These are phyloP conservation scores for Darevskia nairensis DNA, from an alignment of 2,797 vertebrate genomes.

Conservation along the genomic window DNA sequence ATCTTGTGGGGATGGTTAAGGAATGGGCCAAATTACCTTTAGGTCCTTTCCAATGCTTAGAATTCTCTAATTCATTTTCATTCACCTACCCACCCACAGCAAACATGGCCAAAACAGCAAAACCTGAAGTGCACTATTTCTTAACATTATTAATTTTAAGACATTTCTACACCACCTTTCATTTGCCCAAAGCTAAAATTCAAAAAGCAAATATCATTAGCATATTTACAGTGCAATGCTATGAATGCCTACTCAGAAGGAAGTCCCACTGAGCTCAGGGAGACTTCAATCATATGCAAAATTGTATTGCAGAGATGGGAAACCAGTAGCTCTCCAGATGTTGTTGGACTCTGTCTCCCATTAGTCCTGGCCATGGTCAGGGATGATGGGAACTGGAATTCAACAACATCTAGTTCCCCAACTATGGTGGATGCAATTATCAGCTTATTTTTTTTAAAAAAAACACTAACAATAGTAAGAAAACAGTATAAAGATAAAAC, in stretches of 20 bases:
- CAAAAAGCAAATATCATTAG: background rate
- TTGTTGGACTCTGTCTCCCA: too few relatives aligned
- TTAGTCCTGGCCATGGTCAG: too few relatives aligned
- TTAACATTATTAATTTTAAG: background rate
- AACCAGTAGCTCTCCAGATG: too few relatives aligned
- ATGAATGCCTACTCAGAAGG: too few relatives aligned
- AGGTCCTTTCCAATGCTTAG: background rate
- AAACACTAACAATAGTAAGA: background rate
- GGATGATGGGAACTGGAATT: too few relatives aligned
- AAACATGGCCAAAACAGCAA: background rate
- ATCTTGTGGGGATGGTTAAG: background rate
- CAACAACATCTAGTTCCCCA: too few relatives aligned
- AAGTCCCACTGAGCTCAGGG: too few relatives aligned
- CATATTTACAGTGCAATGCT: background rate
- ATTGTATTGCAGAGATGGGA: too few relatives aligned
- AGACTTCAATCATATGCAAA: too few relatives aligned
- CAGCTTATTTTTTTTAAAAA: background rate
- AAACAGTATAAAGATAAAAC: background rate
- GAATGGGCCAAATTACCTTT: background rate
- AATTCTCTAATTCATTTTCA: background rate
- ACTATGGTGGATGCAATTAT: too few relatives aligned
- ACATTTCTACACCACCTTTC: background rate
- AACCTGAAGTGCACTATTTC: background rate
- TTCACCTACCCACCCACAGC: background rate
- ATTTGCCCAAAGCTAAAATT: background rate